Evolutionary conservation across 2,113 vertebrate genomes (phyloP).

Genomic region (Eptatretus burgeri): DNA sequence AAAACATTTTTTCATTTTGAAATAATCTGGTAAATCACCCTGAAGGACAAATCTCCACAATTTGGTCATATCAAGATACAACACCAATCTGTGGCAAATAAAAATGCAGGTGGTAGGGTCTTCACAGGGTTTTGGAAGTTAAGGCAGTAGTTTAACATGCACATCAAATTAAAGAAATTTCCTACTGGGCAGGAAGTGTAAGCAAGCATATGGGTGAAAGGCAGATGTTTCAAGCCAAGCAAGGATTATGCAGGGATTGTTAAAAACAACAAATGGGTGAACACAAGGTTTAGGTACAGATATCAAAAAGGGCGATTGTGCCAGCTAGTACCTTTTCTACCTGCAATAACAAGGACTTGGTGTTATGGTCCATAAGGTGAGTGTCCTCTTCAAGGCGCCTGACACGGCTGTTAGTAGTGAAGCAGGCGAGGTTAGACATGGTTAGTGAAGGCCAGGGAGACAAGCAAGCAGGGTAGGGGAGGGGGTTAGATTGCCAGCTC

Average conservation of each 20-base stretch:
- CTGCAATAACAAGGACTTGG: constrained; percentile 80
- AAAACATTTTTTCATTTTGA: too few species aligned
- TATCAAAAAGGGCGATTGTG: constrained; percentile 11
- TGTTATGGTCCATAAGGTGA: constrained; percentile 65
- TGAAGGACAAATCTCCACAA: too few species aligned
- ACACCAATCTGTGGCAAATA: too few species aligned
- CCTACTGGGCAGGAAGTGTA: too few species aligned
- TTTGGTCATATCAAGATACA: too few species aligned
- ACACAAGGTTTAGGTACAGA: background rate
- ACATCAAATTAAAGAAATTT: too few species aligned
- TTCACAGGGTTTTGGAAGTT: too few species aligned
- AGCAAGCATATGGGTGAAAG: background rate
- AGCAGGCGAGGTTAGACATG: constrained; percentile 8
- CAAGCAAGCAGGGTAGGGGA: too few species aligned
- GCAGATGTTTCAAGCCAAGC: background rate
- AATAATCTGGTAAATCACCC: too few species aligned
- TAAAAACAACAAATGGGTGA: constrained; percentile 13
- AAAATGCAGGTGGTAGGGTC: too few species aligned
- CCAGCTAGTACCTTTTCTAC: constrained; percentile 74
- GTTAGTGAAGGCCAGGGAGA: background rate
- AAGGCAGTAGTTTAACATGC: too few species aligned
- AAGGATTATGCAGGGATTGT: background rate
- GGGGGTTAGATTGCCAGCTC: too few species aligned
- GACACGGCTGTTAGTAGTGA: constrained; percentile 57
- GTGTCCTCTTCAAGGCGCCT: constrained; percentile 72